Evolutionary conservation across 1,140 invertebrate genomes (phyloP), one percentile per base, ranked within the genome.

Genomic region (Meloidogyne floridensis): DNA sequence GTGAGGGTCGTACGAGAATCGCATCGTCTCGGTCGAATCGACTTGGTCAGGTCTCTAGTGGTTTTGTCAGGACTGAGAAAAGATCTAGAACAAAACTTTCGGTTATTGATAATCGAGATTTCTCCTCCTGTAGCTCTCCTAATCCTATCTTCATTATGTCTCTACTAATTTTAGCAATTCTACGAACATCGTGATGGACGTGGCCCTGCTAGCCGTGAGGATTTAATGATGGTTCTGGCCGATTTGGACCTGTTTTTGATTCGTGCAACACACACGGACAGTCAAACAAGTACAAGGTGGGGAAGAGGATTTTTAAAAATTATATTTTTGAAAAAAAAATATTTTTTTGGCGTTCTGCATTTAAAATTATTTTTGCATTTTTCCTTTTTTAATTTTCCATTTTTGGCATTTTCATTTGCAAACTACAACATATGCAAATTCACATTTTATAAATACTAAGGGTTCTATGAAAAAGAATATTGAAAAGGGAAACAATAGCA

Each of bases 191-290:
- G 93, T 84, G 95, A 96, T 90, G 96, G 95, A 4, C 59, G 59
- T 6, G 93, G 93, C 69, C 91, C 92, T 70, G 93, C 94, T 8
- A 93, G 94, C 77, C 92, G 97, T 13, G 95, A 96, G 87, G 93
- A 96, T 91, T 91, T 98, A 72, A 91, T 98, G 56, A 95, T 98
- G 93, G 95, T 95, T 0, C 91, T 99, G 54, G 95, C 96, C 82
- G 94, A 96, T 88, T 90, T 99, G 15, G 92, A 94, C 87, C 93
- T 93, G 10, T 94, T 98, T 84, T 92, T 95, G 77, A 95, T 98
- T 77, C 96, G 97, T 90, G 96, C 96, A 2, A 96, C 95, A 0
- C 97, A 97, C 89, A 94, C 83, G 32, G 78, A 84, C 73, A 75
- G 86, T 59, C 88, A 89, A 72, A 59, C 71, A 32, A 88, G 86